Evolutionary conservation across 1,140 invertebrate genomes (phyloP), one percentile per base, ranked within the genome.

Genomic region (Mycetomoellerius zeteki): DNA sequence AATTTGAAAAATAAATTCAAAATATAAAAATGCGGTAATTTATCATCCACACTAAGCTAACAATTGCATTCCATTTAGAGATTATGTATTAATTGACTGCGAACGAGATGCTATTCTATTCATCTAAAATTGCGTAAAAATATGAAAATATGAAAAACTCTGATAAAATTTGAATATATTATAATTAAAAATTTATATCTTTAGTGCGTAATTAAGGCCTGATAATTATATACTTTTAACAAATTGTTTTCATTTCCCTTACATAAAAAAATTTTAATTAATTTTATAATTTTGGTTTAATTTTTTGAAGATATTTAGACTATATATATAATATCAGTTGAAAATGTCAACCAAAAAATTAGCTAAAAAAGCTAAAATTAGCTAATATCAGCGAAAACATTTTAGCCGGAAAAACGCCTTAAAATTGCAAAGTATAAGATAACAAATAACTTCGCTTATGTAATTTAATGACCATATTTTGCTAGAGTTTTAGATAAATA

Each of bases 1-100:
- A 78, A 33, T 78, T 43, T 16, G 19, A 33, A 65, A 33, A 33
- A 30, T 43, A 76, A 60, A 76, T 43, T 37, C 7, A 62, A 80
- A 16, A 52, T 21, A 24, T 6, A 1, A n/a, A 37, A 67, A 64
- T 64, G 19, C 0, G 6, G 16, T n/a, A 19, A n/a, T 54, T 54
- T 54, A n/a, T 65, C 12, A 43, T 12, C 10, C 8, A 43, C 8
- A 8, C 8, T 43, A 12, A 80, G 27, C 10, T 52, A 30, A 76
- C 14, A 43, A 67, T 67, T 7, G 19, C 21, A 8, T 65, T 19
- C 7, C 7, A 24, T 24, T 67, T 52, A 21, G 2, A 10, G n/a
- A 30, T 64, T 60, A 4, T 0, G 30, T 78, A 37, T 65, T 62
- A 37, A 62, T 78, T 12, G 7, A 30, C 6, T 30, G 1, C 6